Conservation (phyloP, 2,113 vertebrate species). For the Dicrurus megarhynchus region DNA sequence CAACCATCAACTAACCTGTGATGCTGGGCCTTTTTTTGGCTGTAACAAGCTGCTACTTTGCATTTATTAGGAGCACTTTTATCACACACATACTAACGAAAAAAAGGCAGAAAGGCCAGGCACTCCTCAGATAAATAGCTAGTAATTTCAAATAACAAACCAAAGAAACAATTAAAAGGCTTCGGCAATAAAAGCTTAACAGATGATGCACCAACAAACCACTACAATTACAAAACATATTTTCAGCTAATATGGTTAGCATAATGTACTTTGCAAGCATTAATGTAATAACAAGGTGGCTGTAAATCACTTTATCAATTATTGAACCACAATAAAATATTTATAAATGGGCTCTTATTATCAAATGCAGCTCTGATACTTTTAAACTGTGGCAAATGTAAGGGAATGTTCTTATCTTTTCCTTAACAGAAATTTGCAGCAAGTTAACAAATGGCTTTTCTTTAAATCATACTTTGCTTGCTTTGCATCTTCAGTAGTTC, state of each 20-base stretch:
- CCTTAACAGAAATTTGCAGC: not conserved
- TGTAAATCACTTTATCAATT: conserved; percentile 63
- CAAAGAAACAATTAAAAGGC: conserved; percentile 36
- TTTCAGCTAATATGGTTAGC: conserved; percentile 31
- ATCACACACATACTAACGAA: not conserved
- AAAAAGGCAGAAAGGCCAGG: not conserved
- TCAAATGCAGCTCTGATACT: not conserved
- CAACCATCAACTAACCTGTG: not conserved
- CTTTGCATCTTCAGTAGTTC: not conserved
- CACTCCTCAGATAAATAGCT: not conserved
- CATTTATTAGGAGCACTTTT: not conserved
- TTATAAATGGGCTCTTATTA: conserved; percentile 38
- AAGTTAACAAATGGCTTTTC: not conserved
- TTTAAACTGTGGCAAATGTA: not conserved
- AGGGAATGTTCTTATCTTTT: not conserved
- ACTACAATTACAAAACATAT: conserved; percentile 25
- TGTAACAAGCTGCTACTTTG: not conserved
- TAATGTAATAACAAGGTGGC: not conserved
- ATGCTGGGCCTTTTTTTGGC: not conserved
- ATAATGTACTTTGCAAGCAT: not conserved
- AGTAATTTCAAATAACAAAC: not conserved
- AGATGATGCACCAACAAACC: not conserved
- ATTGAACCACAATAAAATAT: conserved; percentile 46
- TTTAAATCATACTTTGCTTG: not conserved
- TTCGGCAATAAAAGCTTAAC: conserved; percentile 33